A percentile compares a stretch with the other conserved stretches of the same genome.
Conservation (phyloP, 1,140 invertebrate species). For the Bathynomus jamesi region DNA sequence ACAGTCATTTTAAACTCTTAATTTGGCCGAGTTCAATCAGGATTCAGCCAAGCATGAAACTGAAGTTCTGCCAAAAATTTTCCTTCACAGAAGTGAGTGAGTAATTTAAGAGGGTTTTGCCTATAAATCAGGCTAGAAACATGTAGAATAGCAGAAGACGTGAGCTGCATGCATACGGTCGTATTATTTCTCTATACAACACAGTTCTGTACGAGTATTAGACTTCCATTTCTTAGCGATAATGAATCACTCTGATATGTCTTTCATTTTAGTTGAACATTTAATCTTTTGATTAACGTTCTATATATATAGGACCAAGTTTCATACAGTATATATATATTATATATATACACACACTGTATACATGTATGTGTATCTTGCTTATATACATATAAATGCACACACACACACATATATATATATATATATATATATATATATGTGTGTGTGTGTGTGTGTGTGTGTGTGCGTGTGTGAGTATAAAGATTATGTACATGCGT, state of each 20-base stretch:
- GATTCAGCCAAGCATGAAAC: not conserved
- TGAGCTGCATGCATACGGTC: not conserved
- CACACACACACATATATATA: too few species aligned
- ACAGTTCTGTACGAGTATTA: not conserved
- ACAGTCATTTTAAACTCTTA: too few species aligned
- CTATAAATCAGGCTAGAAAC: not conserved
- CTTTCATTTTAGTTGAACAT: not conserved
- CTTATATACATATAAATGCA: too few species aligned
- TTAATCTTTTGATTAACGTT: conserved; percentile 1
- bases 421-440: too few species aligned
- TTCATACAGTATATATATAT: too few species aligned
- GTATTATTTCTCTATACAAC: conserved; percentile 1
- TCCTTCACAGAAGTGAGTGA: not conserved
- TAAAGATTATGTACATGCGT: too few species aligned
- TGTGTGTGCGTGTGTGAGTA: too few species aligned
- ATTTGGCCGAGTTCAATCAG: not conserved
- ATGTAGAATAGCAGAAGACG: conserved; percentile 1
- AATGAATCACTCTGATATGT: not conserved
- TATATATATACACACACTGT: too few species aligned
- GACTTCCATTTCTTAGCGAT: not conserved
- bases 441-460: too few species aligned
- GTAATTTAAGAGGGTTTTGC: not conserved
- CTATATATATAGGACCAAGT: too few species aligned
- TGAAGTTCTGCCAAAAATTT: not conserved
- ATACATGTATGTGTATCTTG: too few species aligned